Conservation (phyloP, 2,888 invertebrate species). For the Marronus borbonicus region DNA sequence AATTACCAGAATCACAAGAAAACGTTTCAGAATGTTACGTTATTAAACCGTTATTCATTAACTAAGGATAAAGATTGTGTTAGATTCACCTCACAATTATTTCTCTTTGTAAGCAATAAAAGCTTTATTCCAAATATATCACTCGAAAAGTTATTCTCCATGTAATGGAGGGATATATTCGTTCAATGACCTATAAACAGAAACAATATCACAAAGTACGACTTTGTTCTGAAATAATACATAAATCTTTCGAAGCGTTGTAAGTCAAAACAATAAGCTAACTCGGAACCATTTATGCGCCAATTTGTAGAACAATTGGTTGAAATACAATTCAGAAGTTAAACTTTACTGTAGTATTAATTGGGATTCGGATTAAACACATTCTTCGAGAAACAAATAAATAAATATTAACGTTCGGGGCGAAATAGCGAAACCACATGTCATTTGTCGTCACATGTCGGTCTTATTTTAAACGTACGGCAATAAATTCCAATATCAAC, state of each 20-base stretch:
- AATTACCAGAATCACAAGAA: too few species aligned
- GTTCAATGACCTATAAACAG: too few species aligned
- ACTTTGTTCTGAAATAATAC: neutral
- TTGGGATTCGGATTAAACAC: constrained; percentile 11
- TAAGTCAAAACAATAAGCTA: constrained; percentile 16
- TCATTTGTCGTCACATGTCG: constrained; percentile 5
- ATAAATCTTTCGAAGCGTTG: constrained; percentile 4
- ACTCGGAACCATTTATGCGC: neutral
- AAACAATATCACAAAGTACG: neutral
- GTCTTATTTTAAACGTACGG: neutral
- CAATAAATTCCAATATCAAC: neutral
- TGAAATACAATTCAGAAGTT: constrained; percentile 23
- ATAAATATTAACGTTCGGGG: neutral
- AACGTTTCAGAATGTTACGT: too few species aligned
- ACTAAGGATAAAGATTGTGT: too few species aligned
- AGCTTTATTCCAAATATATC: too few species aligned
- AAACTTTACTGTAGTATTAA: constrained; percentile 6
- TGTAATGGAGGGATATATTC: too few species aligned
- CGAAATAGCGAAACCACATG: neutral
- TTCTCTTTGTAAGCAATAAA: too few species aligned
- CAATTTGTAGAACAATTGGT: constrained; percentile 12
- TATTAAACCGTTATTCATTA: too few species aligned
- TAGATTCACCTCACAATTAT: too few species aligned
- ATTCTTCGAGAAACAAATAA: constrained; percentile 4
- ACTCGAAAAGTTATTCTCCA: too few species aligned